A percentile compares a stretch with the other conserved stretches of the same genome.
Conservation (phyloP, 92 coral and sea anemone genomes). For the Metridium senile region DNA sequence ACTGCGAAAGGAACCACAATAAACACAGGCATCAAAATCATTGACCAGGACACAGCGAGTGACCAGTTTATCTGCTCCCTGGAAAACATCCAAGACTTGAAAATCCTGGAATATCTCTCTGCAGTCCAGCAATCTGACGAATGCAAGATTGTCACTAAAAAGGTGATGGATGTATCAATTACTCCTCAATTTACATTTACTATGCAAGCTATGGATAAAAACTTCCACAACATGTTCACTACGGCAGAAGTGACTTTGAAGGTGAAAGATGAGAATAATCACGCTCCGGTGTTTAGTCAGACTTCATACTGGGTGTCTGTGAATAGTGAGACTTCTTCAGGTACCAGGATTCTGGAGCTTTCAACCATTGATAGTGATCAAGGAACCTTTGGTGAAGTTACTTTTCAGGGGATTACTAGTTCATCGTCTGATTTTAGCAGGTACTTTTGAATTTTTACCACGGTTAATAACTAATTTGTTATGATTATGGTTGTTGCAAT, state of each 20-base stretch:
- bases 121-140: slow-evolving; percentile 45
- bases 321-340: slow-evolving; percentile 35
- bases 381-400: slow-evolving; percentile 77
- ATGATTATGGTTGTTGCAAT: no score
- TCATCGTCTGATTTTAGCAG: slow-evolving; percentile 35
- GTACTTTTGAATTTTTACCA: no score
- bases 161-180: slow-evolving; percentile 39
- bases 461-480: no score
- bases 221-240: slow-evolving; percentile 11
- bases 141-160: slow-evolving; percentile 64
- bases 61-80: slow-evolving; percentile 55
- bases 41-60: slow-evolving; percentile 52
- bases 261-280: slow-evolving; percentile 71
- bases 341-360: slow-evolving; percentile 54
- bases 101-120: slow-evolving; percentile 33
- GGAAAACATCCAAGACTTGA: not conserved
- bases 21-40: slow-evolving; percentile 53
- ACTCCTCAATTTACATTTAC: slow-evolving; percentile 63
- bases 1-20: slow-evolving; percentile 44
- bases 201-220: slow-evolving; percentile 78
- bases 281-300: slow-evolving; percentile 72
- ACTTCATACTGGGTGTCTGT: slow-evolving; percentile 68
- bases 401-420: slow-evolving; percentile 31
- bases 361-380: slow-evolving; percentile 72
- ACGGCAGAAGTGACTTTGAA: slow-evolving; percentile 40